Conservation (phyloP, 2,888 invertebrate genomes). For the Volucella inanis region DNA sequence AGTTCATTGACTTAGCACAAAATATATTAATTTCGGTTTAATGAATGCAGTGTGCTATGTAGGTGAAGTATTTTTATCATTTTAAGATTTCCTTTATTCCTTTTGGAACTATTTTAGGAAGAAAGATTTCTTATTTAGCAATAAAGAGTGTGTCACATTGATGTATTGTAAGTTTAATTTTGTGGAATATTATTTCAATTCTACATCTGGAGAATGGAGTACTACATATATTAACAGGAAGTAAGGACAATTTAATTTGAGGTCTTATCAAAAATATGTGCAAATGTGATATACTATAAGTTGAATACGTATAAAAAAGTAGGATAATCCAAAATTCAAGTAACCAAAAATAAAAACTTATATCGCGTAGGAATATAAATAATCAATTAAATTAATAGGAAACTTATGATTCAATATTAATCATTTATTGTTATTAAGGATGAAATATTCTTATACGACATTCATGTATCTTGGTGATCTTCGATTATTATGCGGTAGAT, state of each 20-base stretch:
- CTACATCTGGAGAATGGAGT: not conserved
- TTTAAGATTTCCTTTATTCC: slow-evolving; percentile 41
- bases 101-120: slow-evolving; percentile 52
- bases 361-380: too few relatives aligned
- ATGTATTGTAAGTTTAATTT: not conserved
- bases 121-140: slow-evolving; percentile 3
- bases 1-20: slow-evolving; percentile 59
- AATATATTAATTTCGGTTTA: slow-evolving; percentile 61
- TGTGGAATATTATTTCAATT: slow-evolving; percentile 15
- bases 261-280: too few relatives aligned
- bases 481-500: too few relatives aligned
- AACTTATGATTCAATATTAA: too few relatives aligned
- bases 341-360: too few relatives aligned
- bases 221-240: slow-evolving; percentile 28
- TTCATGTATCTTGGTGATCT: too few relatives aligned
- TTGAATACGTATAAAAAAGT: too few relatives aligned
- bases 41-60: slow-evolving; percentile 68
- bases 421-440: too few relatives aligned
- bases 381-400: too few relatives aligned
- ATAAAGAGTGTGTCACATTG: slow-evolving; percentile 14
- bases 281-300: too few relatives aligned
- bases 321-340: too few relatives aligned
- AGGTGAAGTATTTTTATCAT: slow-evolving; percentile 70
- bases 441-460: too few relatives aligned
- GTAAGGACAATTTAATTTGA: slow-evolving; percentile 14